Percentiles rank a stretch among this genome's conserved stretches.
These are phyloP conservation scores for Xestia sexstrigata DNA, from an alignment of 2,888 invertebrate genomes.

Conservation along the genomic window DNA sequence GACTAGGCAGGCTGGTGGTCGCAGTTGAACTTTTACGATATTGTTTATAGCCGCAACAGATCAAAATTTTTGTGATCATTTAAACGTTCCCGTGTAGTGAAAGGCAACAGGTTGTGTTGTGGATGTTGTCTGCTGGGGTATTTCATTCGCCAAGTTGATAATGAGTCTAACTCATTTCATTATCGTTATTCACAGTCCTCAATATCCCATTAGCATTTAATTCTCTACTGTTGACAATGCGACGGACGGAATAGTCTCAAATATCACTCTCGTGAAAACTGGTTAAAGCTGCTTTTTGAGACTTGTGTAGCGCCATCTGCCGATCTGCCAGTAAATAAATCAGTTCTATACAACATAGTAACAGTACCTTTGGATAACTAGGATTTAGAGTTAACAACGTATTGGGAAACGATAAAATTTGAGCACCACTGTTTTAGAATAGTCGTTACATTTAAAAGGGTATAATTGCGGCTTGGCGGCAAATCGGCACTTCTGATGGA, in stretches of 20 bases:
- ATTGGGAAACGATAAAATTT: background rate
- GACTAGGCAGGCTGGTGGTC: slow-evolving; percentile 24
- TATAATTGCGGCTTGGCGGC: slow-evolving; percentile 24
- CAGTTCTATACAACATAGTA: background rate
- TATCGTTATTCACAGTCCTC: background rate
- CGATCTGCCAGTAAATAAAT: background rate
- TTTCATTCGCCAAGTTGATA: slow-evolving; percentile 13
- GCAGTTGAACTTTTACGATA: slow-evolving; percentile 44
- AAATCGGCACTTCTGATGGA: slow-evolving; percentile 20
- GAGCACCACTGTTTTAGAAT: slow-evolving; percentile 6
- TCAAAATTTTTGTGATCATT: slow-evolving; percentile 31
- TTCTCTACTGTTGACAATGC: background rate
- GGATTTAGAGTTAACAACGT: slow-evolving; percentile 1
- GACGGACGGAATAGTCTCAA: background rate
- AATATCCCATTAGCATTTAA: background rate
- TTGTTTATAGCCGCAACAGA: slow-evolving; percentile 27
- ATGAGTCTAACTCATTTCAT: background rate
- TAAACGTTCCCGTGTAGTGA: slow-evolving; percentile 11
- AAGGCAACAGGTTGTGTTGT: slow-evolving; percentile 3
- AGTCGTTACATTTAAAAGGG: slow-evolving; percentile 44
- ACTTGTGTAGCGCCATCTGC: background rate
- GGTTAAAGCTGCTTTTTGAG: background rate
- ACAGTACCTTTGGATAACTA: background rate
- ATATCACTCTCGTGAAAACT: slow-evolving; percentile 3
- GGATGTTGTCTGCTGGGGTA: background rate